Percentiles rank a stretch among this genome's conserved stretches.
Conservation (phyloP, 2,888 invertebrate genomes). For the Drosophila buzzatii region DNA sequence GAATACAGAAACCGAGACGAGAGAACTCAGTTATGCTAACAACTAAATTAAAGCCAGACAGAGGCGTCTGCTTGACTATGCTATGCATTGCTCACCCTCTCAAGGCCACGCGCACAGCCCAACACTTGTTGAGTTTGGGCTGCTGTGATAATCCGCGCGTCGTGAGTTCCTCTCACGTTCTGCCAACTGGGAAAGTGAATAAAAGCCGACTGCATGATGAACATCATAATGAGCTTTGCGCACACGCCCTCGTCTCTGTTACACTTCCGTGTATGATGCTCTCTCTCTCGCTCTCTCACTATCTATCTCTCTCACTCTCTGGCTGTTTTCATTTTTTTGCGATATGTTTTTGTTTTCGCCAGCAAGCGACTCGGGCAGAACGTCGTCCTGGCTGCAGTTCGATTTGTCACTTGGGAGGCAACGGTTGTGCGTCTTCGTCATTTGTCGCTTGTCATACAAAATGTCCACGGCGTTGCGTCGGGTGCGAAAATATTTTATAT, state of each 20-base stretch:
- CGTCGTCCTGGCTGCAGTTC: conserved; percentile 59
- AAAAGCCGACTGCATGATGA: conserved; percentile 25
- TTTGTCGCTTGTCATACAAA: conserved; percentile 13
- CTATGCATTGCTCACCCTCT: conserved; percentile 10
- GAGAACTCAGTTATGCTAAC: conserved; percentile 34
- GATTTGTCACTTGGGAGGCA: conserved; percentile 43
- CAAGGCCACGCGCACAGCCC: conserved; percentile 40
- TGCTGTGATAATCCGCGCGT: conserved; percentile 26
- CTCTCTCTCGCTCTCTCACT: conserved; percentile 1
- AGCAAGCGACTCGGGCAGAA: not conserved
- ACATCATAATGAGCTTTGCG: conserved; percentile 54
- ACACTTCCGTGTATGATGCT: conserved; percentile 13
- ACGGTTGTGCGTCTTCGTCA: conserved; percentile 39
- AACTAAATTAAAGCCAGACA: conserved; percentile 20
- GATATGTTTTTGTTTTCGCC: conserved; percentile 31
- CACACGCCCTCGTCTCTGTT: conserved; percentile 35
- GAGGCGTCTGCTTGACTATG: conserved; percentile 31
- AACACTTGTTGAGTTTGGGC: conserved; percentile 46
- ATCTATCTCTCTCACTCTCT: not conserved
- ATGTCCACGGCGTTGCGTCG: conserved; percentile 61
- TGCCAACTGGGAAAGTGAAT: not conserved
- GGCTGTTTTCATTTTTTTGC: not conserved
- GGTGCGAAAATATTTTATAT: conserved; percentile 81
- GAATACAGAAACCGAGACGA: not conserved
- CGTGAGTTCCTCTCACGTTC: conserved; percentile 27